These are phyloP conservation scores for Phyto melanocephala DNA, from an alignment of 2,888 invertebrate genomes.

Conservation along the genomic window DNA sequence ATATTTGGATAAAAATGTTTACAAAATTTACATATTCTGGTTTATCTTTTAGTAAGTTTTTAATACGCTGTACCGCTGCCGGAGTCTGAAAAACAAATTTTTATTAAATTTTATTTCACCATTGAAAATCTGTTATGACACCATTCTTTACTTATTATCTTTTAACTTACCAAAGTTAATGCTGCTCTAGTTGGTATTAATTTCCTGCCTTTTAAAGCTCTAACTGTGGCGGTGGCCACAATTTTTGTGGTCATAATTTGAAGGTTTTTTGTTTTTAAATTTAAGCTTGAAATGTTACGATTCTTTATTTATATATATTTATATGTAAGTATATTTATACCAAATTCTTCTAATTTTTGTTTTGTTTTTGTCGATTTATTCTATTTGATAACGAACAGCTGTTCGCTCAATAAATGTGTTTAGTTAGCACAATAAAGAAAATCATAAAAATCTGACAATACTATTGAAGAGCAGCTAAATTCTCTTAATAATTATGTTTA, in stretches of 20 bases:
- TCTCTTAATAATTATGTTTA: too few species aligned
- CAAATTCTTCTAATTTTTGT: too few species aligned
- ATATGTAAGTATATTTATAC: too few species aligned
- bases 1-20: not conserved
- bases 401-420: constrained; percentile 32
- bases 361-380: constrained; percentile 47
- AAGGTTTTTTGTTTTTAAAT: constrained; percentile 4
- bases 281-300: constrained; percentile 29
- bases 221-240: constrained; percentile 92
- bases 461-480: too few species aligned
- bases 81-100: constrained; percentile 82
- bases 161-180: constrained; percentile 82
- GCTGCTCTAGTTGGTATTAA: constrained; percentile 91
- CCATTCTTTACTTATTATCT: not conserved
- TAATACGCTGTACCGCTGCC: constrained; percentile 90
- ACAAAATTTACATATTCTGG: constrained; percentile 80
- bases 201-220: constrained; percentile 89
- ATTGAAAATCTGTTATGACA: constrained; percentile 49
- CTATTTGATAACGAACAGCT: constrained; percentile 59
- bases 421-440: not conserved
- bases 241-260: constrained; percentile 89
- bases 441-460: not conserved
- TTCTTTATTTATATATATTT: not conserved
- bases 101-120: constrained; percentile 27
- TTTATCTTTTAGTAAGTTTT: constrained; percentile 87